Evolutionary conservation across 2,888 invertebrate genomes (phyloP).

Genomic region (Ametastegia equiseti): DNA sequence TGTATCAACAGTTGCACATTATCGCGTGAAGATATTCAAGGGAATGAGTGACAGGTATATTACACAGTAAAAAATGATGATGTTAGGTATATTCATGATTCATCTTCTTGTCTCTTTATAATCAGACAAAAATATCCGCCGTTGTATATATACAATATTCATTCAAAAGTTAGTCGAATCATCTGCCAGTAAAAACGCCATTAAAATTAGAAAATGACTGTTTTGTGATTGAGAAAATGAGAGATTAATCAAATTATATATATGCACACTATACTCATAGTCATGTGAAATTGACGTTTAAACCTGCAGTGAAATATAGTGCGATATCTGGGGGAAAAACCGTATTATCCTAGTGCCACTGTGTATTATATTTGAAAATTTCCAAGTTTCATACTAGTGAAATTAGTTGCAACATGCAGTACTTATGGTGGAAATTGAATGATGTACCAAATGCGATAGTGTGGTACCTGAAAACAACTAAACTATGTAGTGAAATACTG

Average conservation of each 20-base stretch:
- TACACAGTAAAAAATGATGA: neutral
- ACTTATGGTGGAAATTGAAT: too few species aligned
- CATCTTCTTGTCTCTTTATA: neutral
- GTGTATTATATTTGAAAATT: too few species aligned
- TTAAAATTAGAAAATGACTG: neutral
- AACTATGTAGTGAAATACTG: neutral
- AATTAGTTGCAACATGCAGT: too few species aligned
- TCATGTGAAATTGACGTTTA: too few species aligned
- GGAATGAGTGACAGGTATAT: slow-evolving; percentile 16
- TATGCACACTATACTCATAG: too few species aligned
- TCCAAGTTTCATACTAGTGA: too few species aligned
- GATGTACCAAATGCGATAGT: neutral
- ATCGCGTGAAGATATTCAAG: neutral
- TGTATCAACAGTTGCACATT: neutral
- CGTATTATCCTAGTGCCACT: too few species aligned
- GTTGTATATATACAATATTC: too few species aligned
- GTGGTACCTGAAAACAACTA: neutral
- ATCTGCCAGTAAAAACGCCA: neutral
- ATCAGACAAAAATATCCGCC: neutral
- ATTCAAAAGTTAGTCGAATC: neutral
- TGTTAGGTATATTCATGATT: neutral
- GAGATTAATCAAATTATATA: too few species aligned
- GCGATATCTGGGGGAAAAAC: too few species aligned
- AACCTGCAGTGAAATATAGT: too few species aligned
- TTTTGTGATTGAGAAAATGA: too few species aligned